Base-by-base conservation (phyloP, 1,140 invertebrate genomes). In the Scaptomyza pallida region DNA sequence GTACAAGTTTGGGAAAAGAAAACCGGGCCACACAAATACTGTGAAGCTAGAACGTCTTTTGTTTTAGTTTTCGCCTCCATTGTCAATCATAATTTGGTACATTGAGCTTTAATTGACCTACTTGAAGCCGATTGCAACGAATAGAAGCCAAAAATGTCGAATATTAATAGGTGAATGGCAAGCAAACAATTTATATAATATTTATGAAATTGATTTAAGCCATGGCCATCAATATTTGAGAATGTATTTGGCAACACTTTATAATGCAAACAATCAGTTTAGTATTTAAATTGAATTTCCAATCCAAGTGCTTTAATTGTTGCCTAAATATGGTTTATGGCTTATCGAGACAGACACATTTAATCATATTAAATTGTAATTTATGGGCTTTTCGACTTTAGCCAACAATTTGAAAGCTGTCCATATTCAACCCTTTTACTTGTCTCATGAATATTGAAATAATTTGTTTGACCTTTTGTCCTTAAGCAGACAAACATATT, bases 1-100 rank as follows among this genome's bases (percentile, higher is more conserved):
- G 37, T 63, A 30, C 26, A 9, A 8, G 16, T 55, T 10, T 37
- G 21, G 21, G 15, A 26, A 48, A 23, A 62, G 23, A 41, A 63
- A 82, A 77, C 54, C 57, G 72, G 81, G 81, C 69, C 78, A 86
- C 30, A 64, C 82, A 75, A 88, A 88, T 78, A 78, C 68, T 69
- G 78, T 60, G 44, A 43, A 41, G 35, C 23, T 5, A 26, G 23
- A 5, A 6, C 9, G 26, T 6, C 43, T 43, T 61, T 37, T 62
- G 15, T 19, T 5, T 56, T 80, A 56, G 21, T 37, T 50, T 71
- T 45, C 41, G 48, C 64, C 26, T 9, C 9, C 5, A 61, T 63
- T 81, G 78, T 77, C 62, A 77, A 81, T 81, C 62, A 76, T 60
- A 61, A 72, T 68, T 72, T 67, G 47, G 44, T 48, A 81, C 70